These are phyloP conservation scores for Cepphus grylle DNA, from an alignment of 2,113 vertebrate genomes.

Conservation along the genomic window DNA sequence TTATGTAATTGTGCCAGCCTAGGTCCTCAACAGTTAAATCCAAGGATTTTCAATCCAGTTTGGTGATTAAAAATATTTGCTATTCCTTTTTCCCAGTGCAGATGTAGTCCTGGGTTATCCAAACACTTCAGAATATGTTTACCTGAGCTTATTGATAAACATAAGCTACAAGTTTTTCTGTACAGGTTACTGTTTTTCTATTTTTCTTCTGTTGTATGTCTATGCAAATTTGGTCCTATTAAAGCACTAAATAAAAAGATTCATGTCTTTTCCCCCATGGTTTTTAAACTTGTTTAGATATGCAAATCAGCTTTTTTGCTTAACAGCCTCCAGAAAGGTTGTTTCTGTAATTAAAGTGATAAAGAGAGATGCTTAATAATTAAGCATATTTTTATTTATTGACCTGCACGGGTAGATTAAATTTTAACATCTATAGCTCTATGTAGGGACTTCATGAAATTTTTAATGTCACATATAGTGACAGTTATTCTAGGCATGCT, in stretches of 20 bases:
- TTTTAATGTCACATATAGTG: background rate
- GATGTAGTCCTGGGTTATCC: background rate
- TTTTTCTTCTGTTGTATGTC: background rate
- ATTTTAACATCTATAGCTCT: slow-evolving; percentile 18
- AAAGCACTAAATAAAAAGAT: background rate
- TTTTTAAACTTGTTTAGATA: slow-evolving; percentile 28
- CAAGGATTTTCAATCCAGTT: background rate
- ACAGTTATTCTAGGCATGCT: background rate
- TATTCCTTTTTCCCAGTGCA: background rate
- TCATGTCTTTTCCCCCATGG: background rate
- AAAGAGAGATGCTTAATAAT: slow-evolving; percentile 42
- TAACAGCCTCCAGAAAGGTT: slow-evolving; percentile 19
- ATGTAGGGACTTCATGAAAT: background rate
- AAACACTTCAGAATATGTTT: background rate
- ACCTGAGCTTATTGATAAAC: background rate
- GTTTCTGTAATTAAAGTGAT: slow-evolving; percentile 35
- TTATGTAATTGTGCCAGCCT: background rate
- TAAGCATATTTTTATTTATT: slow-evolving; percentile 41
- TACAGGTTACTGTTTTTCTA: background rate
- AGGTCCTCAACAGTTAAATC: background rate
- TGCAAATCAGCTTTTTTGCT: slow-evolving; percentile 7
- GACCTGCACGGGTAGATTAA: background rate
- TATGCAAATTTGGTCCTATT: background rate
- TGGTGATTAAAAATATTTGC: background rate
- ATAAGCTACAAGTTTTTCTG: background rate